Conservation (phyloP, 2,888 invertebrate species). For the Hesperia comma region DNA sequence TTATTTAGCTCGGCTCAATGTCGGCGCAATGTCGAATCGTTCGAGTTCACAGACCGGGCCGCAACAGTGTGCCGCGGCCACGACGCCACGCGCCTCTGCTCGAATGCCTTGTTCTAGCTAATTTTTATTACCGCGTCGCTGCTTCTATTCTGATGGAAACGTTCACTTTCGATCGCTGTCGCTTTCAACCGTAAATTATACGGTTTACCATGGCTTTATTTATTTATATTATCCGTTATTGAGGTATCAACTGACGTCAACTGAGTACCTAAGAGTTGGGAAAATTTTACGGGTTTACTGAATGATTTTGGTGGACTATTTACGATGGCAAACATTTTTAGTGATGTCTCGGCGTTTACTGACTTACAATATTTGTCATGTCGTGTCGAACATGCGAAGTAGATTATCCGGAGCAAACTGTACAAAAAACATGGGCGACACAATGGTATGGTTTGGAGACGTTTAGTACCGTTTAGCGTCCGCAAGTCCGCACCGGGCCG, state of each 20-base stretch:
- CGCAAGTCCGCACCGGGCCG: slow-evolving; percentile 41
- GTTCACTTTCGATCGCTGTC: not conserved
- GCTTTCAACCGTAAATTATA: not conserved
- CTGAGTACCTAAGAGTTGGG: too few species aligned
- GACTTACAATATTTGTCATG: slow-evolving; percentile 14
- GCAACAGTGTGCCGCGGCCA: slow-evolving; percentile 53
- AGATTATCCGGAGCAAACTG: slow-evolving; percentile 3
- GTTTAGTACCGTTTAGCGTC: slow-evolving; percentile 42
- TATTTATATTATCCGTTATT: not conserved
- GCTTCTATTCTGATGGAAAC: slow-evolving; percentile 6
- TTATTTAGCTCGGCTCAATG: slow-evolving; percentile 80
- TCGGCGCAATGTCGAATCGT: slow-evolving; percentile 79
- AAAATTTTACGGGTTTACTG: not conserved
- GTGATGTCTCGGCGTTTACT: not conserved
- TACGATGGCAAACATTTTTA: slow-evolving; percentile 7
- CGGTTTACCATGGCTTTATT: not conserved
- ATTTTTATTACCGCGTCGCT: slow-evolving; percentile 57
- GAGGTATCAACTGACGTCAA: too few species aligned
- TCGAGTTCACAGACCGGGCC: slow-evolving; percentile 76
- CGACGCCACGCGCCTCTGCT: slow-evolving; percentile 66
- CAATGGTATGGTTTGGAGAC: not conserved
- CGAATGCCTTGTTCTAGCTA: slow-evolving; percentile 67
- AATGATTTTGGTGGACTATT: not conserved
- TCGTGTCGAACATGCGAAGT: slow-evolving; percentile 6
- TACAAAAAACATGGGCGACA: not conserved